These are phyloP conservation scores for Bruchidius siliquastri DNA, from an alignment of 2,888 invertebrate genomes.

Conservation along the genomic window DNA sequence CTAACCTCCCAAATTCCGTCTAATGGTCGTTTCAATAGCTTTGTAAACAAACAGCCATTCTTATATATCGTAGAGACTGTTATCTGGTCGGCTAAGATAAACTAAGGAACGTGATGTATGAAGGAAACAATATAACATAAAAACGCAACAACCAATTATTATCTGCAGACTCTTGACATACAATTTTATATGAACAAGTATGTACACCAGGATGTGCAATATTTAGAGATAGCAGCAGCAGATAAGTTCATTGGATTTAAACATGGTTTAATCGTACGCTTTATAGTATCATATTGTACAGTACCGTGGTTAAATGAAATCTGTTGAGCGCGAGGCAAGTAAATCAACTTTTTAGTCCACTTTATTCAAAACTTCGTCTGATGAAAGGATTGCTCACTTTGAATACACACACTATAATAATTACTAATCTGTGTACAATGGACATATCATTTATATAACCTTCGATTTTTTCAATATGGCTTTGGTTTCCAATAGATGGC, in stretches of 20 bases:
- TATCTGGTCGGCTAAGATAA: not conserved
- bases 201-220: too few species aligned
- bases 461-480: too few species aligned
- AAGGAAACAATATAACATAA: not conserved
- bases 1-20: not conserved
- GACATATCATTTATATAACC: too few species aligned
- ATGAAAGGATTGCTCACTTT: too few species aligned
- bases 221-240: not conserved
- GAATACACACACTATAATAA: too few species aligned
- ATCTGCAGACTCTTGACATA: not conserved
- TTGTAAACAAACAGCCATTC: not conserved
- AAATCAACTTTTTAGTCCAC: too few species aligned
- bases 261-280: not conserved
- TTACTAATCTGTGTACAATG: too few species aligned
- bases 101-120: not conserved
- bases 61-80: not conserved
- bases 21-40: not conserved
- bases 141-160: not conserved
- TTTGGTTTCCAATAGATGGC: too few species aligned
- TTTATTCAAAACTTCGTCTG: too few species aligned
- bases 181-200: not conserved
- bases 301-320: too few species aligned
- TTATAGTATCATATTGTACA: not conserved
- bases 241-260: not conserved
- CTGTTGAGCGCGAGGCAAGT: too few species aligned